phyloP scores from a whole-genome alignment of 2,888 invertebrate genomes.

The Urechis unicinctus region DNA sequence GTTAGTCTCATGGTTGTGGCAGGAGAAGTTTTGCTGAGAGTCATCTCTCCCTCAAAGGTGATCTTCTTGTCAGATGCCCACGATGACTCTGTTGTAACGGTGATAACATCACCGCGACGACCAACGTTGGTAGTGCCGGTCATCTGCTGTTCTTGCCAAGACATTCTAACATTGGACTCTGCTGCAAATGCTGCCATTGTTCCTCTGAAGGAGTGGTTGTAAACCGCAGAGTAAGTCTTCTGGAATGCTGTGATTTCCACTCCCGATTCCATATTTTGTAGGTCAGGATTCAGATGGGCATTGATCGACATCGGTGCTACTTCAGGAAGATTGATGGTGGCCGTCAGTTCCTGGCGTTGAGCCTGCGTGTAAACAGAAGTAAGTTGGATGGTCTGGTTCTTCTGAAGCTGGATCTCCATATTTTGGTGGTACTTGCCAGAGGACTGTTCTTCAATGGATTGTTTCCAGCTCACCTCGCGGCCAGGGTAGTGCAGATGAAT shows the following conservation, averaged over 20 bases:
- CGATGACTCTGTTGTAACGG: constrained; percentile 7
- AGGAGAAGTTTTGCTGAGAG: constrained; percentile 7
- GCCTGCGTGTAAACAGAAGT: constrained; percentile 15
- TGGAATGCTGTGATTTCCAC: constrained; percentile 6
- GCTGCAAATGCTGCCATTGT: neutral
- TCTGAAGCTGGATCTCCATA: constrained; percentile 9
- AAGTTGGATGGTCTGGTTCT: constrained; percentile 6
- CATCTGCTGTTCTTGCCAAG: neutral
- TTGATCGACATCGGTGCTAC: constrained; percentile 14
- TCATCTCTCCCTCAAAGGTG: constrained; percentile 7
- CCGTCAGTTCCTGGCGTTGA: constrained; percentile 15
- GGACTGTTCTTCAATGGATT: constrained; percentile 8
- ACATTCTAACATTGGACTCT: neutral
- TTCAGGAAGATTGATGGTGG: constrained; percentile 10
- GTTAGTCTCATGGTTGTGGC: constrained; percentile 6
- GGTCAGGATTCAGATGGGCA: constrained; percentile 18
- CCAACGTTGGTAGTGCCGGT: neutral
- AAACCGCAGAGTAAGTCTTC: neutral
- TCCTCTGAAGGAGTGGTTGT: neutral
- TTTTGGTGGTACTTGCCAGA: constrained; percentile 11
- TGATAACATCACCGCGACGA: neutral
- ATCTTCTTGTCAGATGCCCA: constrained; percentile 12
- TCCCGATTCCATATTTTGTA: constrained; percentile 10
- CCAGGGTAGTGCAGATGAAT: constrained; percentile 13
- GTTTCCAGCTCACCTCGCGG: constrained; percentile 10